Conservation (phyloP, 2,888 invertebrate species). For the Synergus itoensis region DNA sequence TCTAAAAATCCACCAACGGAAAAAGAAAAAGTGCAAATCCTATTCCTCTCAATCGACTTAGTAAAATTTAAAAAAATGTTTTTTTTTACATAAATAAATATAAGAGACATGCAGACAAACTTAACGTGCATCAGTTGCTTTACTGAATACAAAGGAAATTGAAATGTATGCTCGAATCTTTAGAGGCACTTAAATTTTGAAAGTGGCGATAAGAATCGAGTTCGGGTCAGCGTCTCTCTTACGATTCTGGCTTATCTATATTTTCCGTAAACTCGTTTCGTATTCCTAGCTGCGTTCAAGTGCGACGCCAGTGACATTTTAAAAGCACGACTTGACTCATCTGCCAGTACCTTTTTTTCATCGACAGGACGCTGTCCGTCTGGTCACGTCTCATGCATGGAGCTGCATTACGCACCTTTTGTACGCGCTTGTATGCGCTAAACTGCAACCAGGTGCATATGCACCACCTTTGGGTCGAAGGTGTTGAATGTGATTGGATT, state of each 20-base stretch:
- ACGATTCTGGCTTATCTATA: constrained; percentile 48
- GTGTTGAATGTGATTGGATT: constrained; percentile 9
- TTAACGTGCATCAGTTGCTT: neutral
- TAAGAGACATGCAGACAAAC: neutral
- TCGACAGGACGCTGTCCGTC: constrained; percentile 69
- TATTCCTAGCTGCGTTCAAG: constrained; percentile 62
- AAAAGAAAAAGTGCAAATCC: too few species aligned
- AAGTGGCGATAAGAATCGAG: constrained; percentile 17
- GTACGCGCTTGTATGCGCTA: constrained; percentile 66
- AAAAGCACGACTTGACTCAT: constrained; percentile 67
- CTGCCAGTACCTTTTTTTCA: constrained; percentile 64
- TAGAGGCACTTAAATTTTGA: neutral
- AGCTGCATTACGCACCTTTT: constrained; percentile 69
- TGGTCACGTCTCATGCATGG: constrained; percentile 69
- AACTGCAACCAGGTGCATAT: constrained; percentile 59
- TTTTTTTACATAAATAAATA: neutral
- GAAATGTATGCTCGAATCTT: neutral
- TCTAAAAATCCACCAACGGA: too few species aligned
- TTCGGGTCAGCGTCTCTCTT: constrained; percentile 25
- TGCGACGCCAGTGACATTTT: constrained; percentile 67
- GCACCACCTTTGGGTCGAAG: constrained; percentile 7
- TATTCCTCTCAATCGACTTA: too few species aligned
- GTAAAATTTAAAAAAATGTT: neutral
- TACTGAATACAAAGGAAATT: neutral
- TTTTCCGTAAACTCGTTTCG: constrained; percentile 61